Evolutionary conservation across 1,140 invertebrate species (phyloP).

Genomic region (Calycopis cecrops): DNA sequence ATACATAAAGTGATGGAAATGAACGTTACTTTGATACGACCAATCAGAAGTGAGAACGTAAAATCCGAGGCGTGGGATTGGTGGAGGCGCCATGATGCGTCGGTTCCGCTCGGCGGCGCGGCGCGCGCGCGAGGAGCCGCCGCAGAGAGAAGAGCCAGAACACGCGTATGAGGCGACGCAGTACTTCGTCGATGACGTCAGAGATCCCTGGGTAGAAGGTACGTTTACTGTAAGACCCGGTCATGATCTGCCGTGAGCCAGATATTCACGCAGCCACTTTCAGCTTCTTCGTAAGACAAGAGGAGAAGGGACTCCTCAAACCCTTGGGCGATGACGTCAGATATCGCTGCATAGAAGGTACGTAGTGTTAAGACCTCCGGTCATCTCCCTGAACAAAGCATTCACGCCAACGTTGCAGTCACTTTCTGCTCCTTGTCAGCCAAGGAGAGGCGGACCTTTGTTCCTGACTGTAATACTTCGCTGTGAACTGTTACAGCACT

Average conservation of each 20-base stretch:
- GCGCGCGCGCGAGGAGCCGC: slow-evolving; percentile 11
- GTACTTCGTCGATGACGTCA: slow-evolving; percentile 80
- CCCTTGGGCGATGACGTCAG: slow-evolving; percentile 78
- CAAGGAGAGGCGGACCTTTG: too few species aligned
- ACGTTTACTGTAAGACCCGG: too few species aligned
- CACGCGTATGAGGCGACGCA: slow-evolving; percentile 79
- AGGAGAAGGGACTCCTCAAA: too few species aligned
- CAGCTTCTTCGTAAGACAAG: too few species aligned
- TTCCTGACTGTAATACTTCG: too few species aligned
- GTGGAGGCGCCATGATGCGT: slow-evolving; percentile 23
- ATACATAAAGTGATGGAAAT: slow-evolving; percentile 4
- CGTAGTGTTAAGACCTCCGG: not conserved
- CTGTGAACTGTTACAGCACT: too few species aligned
- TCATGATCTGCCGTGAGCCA: too few species aligned
- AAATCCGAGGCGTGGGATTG: slow-evolving; percentile 9
- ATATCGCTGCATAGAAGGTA: slow-evolving; percentile 49
- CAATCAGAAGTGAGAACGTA: not conserved
- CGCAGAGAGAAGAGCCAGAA: slow-evolving; percentile 58
- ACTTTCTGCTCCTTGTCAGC: too few species aligned
- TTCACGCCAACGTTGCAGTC: too few species aligned
- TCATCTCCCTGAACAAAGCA: too few species aligned
- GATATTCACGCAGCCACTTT: too few species aligned
- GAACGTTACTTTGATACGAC: slow-evolving; percentile 1
- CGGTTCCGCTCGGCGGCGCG: slow-evolving; percentile 13
- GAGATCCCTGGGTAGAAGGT: slow-evolving; percentile 51